These are phyloP conservation scores for Acanthosepion lycidas DNA, from an alignment of 2,888 invertebrate species.

Conservation along the genomic window DNA sequence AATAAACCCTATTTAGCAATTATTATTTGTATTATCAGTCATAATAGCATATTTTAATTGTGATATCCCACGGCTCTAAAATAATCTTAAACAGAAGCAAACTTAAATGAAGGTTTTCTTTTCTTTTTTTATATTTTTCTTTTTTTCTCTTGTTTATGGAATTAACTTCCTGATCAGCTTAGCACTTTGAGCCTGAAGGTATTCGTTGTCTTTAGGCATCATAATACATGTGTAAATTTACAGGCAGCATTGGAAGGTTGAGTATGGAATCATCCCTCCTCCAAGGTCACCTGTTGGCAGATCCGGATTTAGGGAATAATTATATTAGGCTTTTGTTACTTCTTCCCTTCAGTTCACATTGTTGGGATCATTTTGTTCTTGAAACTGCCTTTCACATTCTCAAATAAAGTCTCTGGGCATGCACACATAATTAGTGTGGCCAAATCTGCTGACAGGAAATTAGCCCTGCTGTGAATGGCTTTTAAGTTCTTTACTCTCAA, in stretches of 20 bases:
- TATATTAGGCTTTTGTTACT: neutral
- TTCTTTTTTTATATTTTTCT: too few species aligned
- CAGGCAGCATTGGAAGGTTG: neutral
- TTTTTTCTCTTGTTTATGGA: neutral
- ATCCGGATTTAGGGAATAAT: neutral
- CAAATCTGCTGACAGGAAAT: neutral
- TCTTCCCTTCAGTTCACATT: neutral
- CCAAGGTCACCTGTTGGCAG: neutral
- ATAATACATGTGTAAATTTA: neutral
- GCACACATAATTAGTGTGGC: neutral
- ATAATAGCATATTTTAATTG: neutral
- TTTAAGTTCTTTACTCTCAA: neutral
- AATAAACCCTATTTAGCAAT: neutral
- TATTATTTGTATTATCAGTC: neutral
- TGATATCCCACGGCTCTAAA: neutral
- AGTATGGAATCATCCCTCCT: neutral
- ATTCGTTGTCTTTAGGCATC: neutral
- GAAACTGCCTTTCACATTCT: neutral
- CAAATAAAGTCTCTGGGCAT: constrained; percentile 33
- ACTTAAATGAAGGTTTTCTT: too few species aligned
- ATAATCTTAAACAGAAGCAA: too few species aligned
- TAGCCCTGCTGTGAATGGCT: neutral
- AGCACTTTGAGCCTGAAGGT: neutral
- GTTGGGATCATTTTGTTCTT: neutral
- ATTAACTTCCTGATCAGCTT: neutral